These are phyloP conservation scores for Propsilocerus akamusi DNA, from an alignment of 1,140 invertebrate species.

Conservation along the genomic window DNA sequence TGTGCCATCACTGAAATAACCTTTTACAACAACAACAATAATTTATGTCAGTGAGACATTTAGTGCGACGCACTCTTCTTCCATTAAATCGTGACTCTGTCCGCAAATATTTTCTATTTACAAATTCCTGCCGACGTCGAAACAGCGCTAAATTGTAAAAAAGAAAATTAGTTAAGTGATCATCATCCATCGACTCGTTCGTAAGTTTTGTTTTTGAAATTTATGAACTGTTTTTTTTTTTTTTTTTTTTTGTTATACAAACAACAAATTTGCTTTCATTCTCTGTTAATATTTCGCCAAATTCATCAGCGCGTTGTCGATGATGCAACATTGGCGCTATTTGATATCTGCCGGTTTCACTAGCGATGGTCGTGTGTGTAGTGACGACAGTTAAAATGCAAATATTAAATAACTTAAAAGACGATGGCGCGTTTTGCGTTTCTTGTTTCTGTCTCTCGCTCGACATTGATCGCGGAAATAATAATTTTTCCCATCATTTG, in stretches of 20 bases:
- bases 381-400: not conserved
- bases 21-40: too few relatives aligned
- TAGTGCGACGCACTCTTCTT: too few relatives aligned
- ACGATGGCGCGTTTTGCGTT: not conserved
- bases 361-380: not conserved
- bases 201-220: not conserved
- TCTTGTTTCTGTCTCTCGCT: too few relatives aligned
- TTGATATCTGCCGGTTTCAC: not conserved
- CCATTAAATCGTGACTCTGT: too few relatives aligned
- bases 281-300: not conserved
- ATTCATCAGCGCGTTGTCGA: not conserved
- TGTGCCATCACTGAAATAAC: too few relatives aligned
- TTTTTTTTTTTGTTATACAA: not conserved
- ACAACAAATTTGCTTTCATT: not conserved
- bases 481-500: not conserved
- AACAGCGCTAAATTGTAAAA: not conserved
- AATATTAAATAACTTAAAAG: not conserved
- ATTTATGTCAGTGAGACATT: too few relatives aligned
- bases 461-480: too few relatives aligned
- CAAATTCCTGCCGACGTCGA: too few relatives aligned
- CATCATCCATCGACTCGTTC: not conserved
- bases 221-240: not conserved
- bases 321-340: not conserved
- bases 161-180: not conserved
- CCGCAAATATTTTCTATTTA: too few relatives aligned